Evolutionary conservation across 1,140 invertebrate genomes (phyloP).

Genomic region (Diabrotica undecimpunctata): DNA sequence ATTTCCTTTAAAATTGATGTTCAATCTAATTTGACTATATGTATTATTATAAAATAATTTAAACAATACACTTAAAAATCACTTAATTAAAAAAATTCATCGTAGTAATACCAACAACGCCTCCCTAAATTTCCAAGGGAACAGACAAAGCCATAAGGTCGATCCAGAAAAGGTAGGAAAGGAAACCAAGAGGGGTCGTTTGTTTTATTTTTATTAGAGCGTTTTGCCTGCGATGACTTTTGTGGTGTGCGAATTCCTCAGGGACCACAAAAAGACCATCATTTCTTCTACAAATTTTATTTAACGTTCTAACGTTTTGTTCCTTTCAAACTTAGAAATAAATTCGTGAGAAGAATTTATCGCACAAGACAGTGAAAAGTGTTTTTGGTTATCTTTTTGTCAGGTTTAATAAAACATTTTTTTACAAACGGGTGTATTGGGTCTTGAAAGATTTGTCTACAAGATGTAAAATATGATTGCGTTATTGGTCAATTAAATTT

Average conservation of each 20-base stretch:
- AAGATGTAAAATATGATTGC: too few species aligned
- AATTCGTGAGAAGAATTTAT: not conserved
- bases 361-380: not conserved
- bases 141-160: not conserved
- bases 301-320: not conserved
- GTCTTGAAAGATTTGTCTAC: too few species aligned
- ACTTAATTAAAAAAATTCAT: too few species aligned
- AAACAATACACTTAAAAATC: too few species aligned
- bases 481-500: too few species aligned
- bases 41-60: too few species aligned
- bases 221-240: conserved; percentile 1
- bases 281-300: not conserved
- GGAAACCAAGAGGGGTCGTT: not conserved
- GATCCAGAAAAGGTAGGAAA: not conserved
- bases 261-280: not conserved
- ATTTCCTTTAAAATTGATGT: too few species aligned
- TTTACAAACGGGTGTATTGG: too few species aligned
- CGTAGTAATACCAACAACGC: too few species aligned
- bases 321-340: not conserved
- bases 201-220: conserved; percentile 1
- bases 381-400: not conserved
- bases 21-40: too few species aligned
- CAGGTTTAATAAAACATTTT: too few species aligned
- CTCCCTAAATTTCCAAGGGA: too few species aligned
- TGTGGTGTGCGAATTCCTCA: not conserved